Conservation (phyloP, 1,140 invertebrate species). For the Marisa cornuarietis region DNA sequence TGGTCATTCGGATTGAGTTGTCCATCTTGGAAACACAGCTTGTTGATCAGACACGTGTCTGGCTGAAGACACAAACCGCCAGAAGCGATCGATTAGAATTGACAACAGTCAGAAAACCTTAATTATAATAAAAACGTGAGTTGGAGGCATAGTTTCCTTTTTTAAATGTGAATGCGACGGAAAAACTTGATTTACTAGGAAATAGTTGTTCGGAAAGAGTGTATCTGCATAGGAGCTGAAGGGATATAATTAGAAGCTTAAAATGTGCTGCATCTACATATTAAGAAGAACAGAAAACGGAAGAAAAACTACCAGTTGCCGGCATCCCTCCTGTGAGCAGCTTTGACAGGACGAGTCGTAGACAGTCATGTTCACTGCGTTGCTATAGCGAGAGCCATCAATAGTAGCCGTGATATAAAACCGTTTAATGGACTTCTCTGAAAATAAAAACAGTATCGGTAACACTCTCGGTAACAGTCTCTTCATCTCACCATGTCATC, state of each 20-base stretch:
- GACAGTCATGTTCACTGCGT: neutral
- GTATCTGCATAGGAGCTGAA: neutral
- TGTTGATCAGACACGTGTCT: constrained; percentile 4
- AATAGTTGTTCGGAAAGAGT: neutral
- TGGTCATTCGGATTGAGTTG: neutral
- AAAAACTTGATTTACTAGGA: neutral
- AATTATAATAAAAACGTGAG: neutral
- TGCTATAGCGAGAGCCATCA: neutral
- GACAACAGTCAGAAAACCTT: neutral
- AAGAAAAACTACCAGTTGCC: neutral
- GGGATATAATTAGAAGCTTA: neutral
- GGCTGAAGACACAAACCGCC: neutral
- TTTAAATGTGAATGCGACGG: neutral
- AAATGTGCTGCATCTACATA: too few species aligned
- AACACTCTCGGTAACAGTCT: too few species aligned
- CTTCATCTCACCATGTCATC: too few species aligned
- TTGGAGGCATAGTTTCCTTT: too few species aligned
- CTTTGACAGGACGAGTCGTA: neutral
- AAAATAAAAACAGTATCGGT: neutral
- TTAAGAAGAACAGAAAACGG: neutral
- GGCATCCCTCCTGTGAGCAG: neutral
- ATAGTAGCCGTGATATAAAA: neutral
- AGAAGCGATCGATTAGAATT: neutral
- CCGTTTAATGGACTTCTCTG: neutral
- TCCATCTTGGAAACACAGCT: neutral